A percentile compares a stretch with the other conserved stretches of the same genome.
phyloP scores from a whole-genome alignment of 2,888 invertebrate genomes.

The Fissipunctia ypsillon region DNA sequence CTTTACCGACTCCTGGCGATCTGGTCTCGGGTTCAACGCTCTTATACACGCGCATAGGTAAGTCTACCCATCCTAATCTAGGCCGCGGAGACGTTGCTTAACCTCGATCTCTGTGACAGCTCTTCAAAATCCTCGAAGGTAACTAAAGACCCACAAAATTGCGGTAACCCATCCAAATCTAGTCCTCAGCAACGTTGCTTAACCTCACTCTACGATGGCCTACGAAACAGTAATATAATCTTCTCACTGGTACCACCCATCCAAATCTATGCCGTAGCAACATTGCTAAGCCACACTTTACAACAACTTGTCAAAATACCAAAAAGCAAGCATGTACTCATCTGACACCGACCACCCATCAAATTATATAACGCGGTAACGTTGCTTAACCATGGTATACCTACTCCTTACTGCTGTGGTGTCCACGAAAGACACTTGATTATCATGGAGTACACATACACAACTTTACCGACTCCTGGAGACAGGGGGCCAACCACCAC shows the following conservation, averaged over 20 bases:
- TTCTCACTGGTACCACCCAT: not conserved
- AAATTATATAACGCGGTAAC: no score
- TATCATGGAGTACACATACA: no score
- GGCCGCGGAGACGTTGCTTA: not conserved
- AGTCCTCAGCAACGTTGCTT: not conserved
- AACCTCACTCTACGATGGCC: not conserved
- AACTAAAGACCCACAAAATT: not conserved
- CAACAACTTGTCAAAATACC: no score
- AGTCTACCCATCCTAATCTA: constrained; percentile 12
- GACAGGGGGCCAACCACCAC: no score
- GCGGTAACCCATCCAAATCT: not conserved
- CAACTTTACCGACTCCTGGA: no score
- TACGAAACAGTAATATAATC: not conserved
- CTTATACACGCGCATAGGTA: constrained; percentile 97
- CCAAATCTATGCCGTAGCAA: not conserved
- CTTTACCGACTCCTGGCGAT: constrained; percentile 98
- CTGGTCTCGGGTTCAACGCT: constrained; percentile 99
- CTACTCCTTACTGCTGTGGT: no score
- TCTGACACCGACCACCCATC: no score
- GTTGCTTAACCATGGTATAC: no score
- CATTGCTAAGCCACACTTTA: no score
- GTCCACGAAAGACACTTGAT: no score
- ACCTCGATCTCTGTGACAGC: not conserved
- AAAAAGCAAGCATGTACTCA: no score
- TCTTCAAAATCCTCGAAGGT: not conserved